Base-by-base conservation (phyloP, 2,797 vertebrate species). In the Sebastes diploproa region DNA sequence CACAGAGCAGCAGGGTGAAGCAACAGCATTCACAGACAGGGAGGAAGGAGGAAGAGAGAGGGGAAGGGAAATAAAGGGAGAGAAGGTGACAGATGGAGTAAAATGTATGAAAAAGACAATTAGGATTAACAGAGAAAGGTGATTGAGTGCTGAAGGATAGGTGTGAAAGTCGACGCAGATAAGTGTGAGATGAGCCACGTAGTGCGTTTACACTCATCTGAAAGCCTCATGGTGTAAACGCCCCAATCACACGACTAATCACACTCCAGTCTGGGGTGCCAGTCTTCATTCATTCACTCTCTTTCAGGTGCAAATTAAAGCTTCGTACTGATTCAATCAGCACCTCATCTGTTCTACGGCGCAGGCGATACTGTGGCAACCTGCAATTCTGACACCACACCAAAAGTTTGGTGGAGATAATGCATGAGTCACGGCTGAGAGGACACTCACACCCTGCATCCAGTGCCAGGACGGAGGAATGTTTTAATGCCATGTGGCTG, bases 231-330 rank as follows among this genome's bases (percentile, higher is more conserved):
- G 9, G 62, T 84, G 77, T 75, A 77, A 85, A 85, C 36, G 18
- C 66, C 46, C 23, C 73, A 56, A 75, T 86, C 65, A 72, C 11
- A 59, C 32, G 58, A 81, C 75, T 78, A 67, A 91, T 92, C 85
- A 87, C 83, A 78, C 81, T 70, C 38, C 1, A 38, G 52, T n/a
- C 18, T n/a, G 23, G n/a, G 61, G 69, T 85, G 88, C 22, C 80
- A 85, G 64, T 29, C 56, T 38, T 4, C 4, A 22, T 38, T 83
- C 30, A 0, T 59, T 85, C 68, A 38, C 71, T 65, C 42, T 18
- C 80, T 83, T 83, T 80, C 81, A 88, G 75, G 88, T 94, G 92
- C 64, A 90, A 94, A 93, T 92, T 46, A 87, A 74, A 87, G 55
- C 29, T 56, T 80, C 22, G 5, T 3, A 64, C 74, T 12, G 69